Evolutionary conservation across 2,113 vertebrate genomes (phyloP).

Genomic region (Thinocorus orbignyianus): DNA sequence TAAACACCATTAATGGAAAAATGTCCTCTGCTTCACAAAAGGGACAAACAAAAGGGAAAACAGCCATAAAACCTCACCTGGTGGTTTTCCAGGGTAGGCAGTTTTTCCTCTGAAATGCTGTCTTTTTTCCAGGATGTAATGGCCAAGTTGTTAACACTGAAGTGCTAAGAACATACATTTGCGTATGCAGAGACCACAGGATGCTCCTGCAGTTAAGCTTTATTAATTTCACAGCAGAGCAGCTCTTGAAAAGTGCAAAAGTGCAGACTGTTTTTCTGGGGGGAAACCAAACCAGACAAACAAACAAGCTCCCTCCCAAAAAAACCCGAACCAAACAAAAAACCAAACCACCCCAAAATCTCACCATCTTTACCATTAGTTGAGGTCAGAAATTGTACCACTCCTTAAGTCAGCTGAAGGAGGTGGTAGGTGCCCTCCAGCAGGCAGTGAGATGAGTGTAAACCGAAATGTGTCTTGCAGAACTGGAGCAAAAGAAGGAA

Average conservation of each 20-base stretch:
- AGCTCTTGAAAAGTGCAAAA: neutral
- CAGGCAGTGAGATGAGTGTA: neutral
- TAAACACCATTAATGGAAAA: neutral
- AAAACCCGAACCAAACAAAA: neutral
- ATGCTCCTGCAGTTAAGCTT: neutral
- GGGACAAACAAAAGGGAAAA: neutral
- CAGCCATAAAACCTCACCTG: neutral
- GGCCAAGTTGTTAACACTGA: neutral
- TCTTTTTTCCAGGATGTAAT: neutral
- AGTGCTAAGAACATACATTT: neutral
- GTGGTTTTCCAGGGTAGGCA: neutral
- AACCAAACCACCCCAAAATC: neutral
- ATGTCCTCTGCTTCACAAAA: neutral
- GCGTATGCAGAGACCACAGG: neutral
- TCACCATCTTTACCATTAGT: neutral
- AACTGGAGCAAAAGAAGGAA: neutral
- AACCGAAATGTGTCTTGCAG: neutral
- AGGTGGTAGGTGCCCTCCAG: neutral
- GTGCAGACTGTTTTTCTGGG: neutral
- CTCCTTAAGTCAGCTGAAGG: neutral
- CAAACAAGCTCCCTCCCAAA: neutral
- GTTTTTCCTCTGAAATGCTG: constrained; percentile 14
- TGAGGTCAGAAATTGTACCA: neutral
- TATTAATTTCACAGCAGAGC: neutral
- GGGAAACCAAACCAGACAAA: neutral